Evolutionary conservation across 1,140 invertebrate genomes (phyloP), one percentile per base, ranked within the genome.

Genomic region (Bombus impatiens): DNA sequence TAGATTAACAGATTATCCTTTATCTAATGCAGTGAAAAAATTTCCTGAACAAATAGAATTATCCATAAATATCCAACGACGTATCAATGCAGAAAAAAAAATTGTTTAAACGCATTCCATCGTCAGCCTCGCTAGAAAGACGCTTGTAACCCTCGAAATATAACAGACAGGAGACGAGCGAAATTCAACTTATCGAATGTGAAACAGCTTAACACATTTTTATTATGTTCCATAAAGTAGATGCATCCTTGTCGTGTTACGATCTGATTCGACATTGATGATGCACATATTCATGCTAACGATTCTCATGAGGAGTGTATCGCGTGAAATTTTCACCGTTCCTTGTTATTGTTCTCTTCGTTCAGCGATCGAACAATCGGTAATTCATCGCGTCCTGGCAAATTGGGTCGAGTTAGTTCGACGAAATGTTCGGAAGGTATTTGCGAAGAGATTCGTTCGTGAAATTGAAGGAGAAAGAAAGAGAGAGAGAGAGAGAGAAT

Each of bases 321-420:
- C 62, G 32, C 47, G 28, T n/a, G 44, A 84, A 57, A 78, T 84
- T 47, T 79, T 47, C 42, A 35, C 53, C 10, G 18, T 2, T 22
- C 22, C n/a, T 10, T 53, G 8, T 12, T 68, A 53, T 84, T 78
- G 75, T 72, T 71, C 57, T 44, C 35, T 47, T 62, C 40, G 28
- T 53, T 13, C 40, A n/a, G 25, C 67, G 22, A 53, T 53, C 47
- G 47, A 47, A 71, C 75, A 62, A 35, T 22, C 8, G n/a, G 53
- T 71, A 78, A 78, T 84, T 78, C 67, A 71, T 78, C 47, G 67
- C 53, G 67, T 68, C 47, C 68, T 13, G 76, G 65, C n/a, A 78
- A 84, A 84, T 84, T 84, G 76, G 76, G 75, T 78, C 47, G 75
- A 68, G 59, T 83, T 77, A 77, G 62, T 68, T 22, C 18, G 18